Evolutionary conservation across 2,797 vertebrate species (phyloP).

Genomic region (Crypturellus tataupa): DNA sequence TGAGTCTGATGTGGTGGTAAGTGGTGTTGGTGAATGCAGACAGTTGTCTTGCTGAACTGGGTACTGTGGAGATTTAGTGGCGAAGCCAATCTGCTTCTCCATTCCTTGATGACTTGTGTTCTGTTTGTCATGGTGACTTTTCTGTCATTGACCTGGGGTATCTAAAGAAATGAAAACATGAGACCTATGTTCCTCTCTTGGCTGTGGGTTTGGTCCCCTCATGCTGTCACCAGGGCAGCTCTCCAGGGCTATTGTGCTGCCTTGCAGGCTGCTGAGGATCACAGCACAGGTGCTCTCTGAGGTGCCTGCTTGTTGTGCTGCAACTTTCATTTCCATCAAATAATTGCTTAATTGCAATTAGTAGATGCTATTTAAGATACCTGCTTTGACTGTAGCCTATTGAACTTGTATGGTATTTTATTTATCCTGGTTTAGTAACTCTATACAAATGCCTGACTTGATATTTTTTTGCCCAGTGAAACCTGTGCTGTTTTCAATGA

Average conservation of each 20-base stretch:
- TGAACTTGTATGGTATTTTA: neutral
- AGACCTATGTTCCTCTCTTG: fast-evolving
- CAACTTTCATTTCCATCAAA: neutral
- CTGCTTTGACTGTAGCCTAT: neutral
- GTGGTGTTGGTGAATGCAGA: neutral
- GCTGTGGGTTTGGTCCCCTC: neutral
- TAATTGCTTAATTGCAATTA: slow-evolving; percentile 9
- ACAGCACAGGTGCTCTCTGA: neutral
- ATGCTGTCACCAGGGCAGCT: neutral
- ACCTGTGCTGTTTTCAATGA: neutral
- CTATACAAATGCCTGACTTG: neutral
- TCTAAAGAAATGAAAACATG: neutral
- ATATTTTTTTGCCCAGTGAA: slow-evolving; percentile 19
- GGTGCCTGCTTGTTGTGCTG: neutral
- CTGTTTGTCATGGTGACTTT: neutral
- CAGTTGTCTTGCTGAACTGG: neutral
- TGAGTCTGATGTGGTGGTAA: neutral
- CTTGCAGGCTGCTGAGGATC: neutral
- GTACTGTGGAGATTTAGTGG: neutral
- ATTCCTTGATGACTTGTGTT: neutral
- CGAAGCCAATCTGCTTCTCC: neutral
- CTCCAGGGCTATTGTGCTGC: neutral
- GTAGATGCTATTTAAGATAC: neutral
- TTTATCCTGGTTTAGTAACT: neutral
- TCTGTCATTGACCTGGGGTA: neutral